phyloP scores from a whole-genome alignment of 2,888 invertebrate species.

The Drosophila nigritarsus region DNA sequence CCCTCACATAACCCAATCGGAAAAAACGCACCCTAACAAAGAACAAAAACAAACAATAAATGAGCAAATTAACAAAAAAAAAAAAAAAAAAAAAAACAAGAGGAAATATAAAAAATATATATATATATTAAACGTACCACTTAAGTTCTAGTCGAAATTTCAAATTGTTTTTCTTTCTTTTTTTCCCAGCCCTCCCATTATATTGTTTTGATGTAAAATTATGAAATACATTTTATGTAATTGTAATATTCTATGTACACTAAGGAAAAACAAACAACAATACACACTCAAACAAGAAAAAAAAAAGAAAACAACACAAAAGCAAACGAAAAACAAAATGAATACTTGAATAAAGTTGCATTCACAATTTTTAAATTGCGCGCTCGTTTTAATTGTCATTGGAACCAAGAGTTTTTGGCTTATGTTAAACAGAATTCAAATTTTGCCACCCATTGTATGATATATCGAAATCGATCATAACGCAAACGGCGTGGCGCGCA shows the following conservation, averaged over 20 bases:
- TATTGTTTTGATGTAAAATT: constrained; percentile 81
- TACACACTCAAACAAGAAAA: constrained; percentile 41
- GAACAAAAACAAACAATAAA: constrained; percentile 20
- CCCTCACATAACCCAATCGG: neutral
- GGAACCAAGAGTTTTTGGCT: neutral
- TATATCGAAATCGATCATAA: constrained; percentile 6
- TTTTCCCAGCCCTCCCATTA: constrained; percentile 33
- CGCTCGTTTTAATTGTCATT: neutral
- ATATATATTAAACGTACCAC: constrained; percentile 56
- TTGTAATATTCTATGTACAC: constrained; percentile 79
- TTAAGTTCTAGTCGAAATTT: constrained; percentile 84
- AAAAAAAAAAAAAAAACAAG: constrained; percentile 2
- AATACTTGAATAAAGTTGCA: constrained; percentile 84
- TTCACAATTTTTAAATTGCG: constrained; percentile 81
- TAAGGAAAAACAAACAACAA: constrained; percentile 47
- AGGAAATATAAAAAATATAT: constrained; percentile 21
- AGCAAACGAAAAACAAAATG: constrained; percentile 62
- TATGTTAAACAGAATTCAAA: neutral
- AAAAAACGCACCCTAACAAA: constrained; percentile 7
- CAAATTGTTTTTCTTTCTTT: constrained; percentile 63
- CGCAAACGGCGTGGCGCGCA: constrained; percentile 6
- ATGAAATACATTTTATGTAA: constrained; percentile 74
- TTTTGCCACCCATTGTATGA: neutral
- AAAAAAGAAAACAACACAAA: constrained; percentile 40
- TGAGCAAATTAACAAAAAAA: constrained; percentile 15